Conservation (phyloP, 2,797 vertebrate species). For the Acipenser oxyrinchus region DNA sequence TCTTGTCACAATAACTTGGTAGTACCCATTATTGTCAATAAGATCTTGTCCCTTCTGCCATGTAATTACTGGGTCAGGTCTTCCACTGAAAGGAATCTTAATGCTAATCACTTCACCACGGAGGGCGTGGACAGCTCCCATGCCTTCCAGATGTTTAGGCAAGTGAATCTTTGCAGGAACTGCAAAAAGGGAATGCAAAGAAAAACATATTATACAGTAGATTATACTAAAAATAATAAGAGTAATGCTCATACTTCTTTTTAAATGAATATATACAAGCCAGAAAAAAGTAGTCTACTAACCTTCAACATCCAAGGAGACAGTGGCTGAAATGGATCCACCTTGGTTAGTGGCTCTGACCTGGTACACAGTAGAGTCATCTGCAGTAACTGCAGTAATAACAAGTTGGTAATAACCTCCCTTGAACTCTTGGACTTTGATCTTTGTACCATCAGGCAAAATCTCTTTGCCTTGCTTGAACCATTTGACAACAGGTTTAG, state of each 20-base stretch:
- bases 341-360: conserved; percentile 98
- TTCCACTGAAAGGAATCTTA: conserved; percentile 95
- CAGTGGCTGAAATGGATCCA: conserved; percentile 89
- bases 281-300: conserved; percentile 32
- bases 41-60: conserved; percentile 99
- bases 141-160: conserved; percentile 94
- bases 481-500: conserved; percentile 98
- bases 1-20: conserved; percentile 97
- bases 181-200: conserved; percentile 45
- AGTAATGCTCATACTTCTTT: neutral
- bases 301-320: conserved; percentile 96
- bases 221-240: neutral
- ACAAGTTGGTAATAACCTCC: conserved; percentile 94
- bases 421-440: conserved; percentile 96
- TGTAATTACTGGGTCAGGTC: conserved; percentile 95
- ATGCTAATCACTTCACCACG: conserved; percentile 93
- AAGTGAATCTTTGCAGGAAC: conserved; percentile 95
- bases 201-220: conserved; percentile 14
- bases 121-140: conserved; percentile 92
- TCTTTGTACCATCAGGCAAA: conserved; percentile 85
- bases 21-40: conserved; percentile 93
- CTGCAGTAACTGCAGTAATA: conserved; percentile 79
- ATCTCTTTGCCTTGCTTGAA: conserved; percentile 96
- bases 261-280: conserved; percentile 16
- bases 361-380: conserved; percentile 96